These are phyloP conservation scores for Philaethria dido DNA, from an alignment of 2,888 invertebrate genomes.

Conservation along the genomic window DNA sequence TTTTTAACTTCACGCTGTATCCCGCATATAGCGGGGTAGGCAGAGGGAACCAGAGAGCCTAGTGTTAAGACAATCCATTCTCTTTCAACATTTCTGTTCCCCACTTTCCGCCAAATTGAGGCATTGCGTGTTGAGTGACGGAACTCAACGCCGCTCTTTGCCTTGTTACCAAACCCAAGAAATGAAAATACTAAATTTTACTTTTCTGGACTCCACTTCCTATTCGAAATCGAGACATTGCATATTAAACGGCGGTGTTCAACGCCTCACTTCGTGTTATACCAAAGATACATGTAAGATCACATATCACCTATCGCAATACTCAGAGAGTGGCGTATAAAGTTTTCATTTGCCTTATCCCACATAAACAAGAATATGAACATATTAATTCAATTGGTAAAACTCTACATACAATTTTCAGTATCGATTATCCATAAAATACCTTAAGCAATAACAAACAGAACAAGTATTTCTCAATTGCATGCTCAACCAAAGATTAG, in stretches of 20 bases:
- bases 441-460: slow-evolving; percentile 50
- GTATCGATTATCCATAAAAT: slow-evolving; percentile 51
- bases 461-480: slow-evolving; percentile 49
- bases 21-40: background rate
- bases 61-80: background rate
- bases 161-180: no score
- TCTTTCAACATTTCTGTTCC: no score
- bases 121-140: background rate
- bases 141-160: background rate
- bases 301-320: no score
- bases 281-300: no score
- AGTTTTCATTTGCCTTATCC: no score
- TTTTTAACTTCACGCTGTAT: no score
- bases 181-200: no score
- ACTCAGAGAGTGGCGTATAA: no score
- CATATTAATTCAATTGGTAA: slow-evolving; percentile 19
- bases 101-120: no score
- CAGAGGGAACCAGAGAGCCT: no score
- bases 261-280: background rate
- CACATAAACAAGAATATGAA: no score
- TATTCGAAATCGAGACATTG: background rate
- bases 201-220: background rate
- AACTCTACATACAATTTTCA: slow-evolving; percentile 24
- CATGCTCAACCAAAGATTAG: slow-evolving; percentile 51
- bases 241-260: background rate